phyloP scores from a whole-genome alignment of 2,113 vertebrate genomes.

The Heterotis niloticus region DNA sequence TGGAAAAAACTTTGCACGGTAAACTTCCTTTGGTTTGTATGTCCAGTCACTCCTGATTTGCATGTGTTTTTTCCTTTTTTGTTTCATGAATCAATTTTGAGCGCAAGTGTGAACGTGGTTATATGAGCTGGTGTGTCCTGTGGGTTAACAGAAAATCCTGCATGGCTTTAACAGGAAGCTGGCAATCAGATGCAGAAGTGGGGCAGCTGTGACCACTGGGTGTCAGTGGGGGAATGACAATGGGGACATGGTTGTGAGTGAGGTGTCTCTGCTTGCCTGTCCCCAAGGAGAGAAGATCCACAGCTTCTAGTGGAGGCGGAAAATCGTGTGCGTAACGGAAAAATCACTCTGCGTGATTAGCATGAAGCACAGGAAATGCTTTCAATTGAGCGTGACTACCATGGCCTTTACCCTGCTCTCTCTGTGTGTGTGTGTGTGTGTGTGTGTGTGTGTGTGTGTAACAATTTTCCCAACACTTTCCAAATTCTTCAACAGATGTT shows the following conservation, averaged over 20 bases:
- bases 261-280: not conserved
- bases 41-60: not conserved
- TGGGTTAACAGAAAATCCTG: not conserved
- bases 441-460: constrained; percentile 32
- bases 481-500: constrained; percentile 9
- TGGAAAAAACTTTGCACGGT: too few relatives aligned
- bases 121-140: not conserved
- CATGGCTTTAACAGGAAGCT: not conserved
- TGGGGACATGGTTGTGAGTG: constrained; percentile 7
- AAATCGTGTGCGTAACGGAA: constrained; percentile 80
- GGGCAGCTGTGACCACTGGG: not conserved
- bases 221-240: not conserved
- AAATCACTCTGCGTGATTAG: constrained; percentile 69
- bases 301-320: not conserved
- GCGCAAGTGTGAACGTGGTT: not conserved
- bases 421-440: constrained; percentile 31
- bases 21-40: not conserved
- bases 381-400: constrained; percentile 75
- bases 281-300: not conserved
- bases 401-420: constrained; percentile 61
- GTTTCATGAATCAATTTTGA: not conserved
- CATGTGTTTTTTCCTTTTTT: not conserved
- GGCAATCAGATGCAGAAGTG: not conserved
- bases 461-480: constrained; percentile 6
- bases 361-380: constrained; percentile 87